phyloP scores from a whole-genome alignment of 2,797 vertebrate species.

The Gallinago nigripennis region DNA sequence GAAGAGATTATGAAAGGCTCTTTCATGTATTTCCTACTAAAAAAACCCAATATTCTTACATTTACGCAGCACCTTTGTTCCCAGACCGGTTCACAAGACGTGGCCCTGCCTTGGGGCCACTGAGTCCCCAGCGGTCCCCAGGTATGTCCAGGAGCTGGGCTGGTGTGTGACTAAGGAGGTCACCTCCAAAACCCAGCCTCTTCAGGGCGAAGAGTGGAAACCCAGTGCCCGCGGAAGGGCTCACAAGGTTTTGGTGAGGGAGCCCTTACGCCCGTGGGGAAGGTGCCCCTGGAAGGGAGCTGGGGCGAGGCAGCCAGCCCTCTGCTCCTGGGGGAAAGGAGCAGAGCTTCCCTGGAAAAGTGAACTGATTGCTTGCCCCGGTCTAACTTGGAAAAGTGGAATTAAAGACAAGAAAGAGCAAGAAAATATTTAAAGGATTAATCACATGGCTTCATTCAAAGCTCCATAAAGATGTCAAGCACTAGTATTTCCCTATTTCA shows the following conservation, averaged over 20 bases:
- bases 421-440: background rate
- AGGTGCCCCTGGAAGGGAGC: background rate
- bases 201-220: accelerated
- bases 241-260: background rate
- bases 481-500: background rate
- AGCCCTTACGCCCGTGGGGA: background rate
- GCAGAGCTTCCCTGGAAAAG: background rate
- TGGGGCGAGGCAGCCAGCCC: background rate
- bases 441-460: background rate
- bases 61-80: background rate
- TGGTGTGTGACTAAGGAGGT: accelerated
- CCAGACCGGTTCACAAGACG: accelerated
- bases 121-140: background rate
- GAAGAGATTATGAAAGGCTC: background rate
- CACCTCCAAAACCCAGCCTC: background rate
- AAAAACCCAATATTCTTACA: background rate
- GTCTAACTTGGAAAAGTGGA: background rate
- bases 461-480: accelerated
- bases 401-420: background rate
- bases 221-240: accelerated
- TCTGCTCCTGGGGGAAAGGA: background rate
- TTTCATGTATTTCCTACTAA: background rate
- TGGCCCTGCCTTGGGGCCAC: accelerated
- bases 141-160: background rate
- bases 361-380: background rate